These are phyloP conservation scores for Nematopogon swammerdamellus DNA, from an alignment of 2,888 invertebrate species.

Conservation along the genomic window DNA sequence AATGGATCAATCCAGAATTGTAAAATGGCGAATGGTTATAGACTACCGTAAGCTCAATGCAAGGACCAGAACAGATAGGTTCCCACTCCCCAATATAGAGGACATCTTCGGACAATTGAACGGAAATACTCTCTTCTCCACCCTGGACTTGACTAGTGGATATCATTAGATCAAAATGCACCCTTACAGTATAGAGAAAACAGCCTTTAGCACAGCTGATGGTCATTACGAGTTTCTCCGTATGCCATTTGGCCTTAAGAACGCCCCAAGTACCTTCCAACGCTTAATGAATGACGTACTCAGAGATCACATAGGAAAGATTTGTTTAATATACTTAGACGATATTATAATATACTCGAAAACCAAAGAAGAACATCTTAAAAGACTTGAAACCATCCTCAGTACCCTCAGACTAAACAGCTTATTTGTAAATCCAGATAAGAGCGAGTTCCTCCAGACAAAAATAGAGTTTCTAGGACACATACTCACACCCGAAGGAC, in stretches of 20 bases:
- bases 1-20: conserved; percentile 12
- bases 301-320: no score
- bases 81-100: conserved; percentile 12
- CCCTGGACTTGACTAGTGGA: neutral
- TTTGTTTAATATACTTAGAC: no score
- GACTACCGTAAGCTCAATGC: conserved; percentile 13
- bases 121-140: neutral
- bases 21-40: conserved; percentile 15
- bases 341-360: no score
- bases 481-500: no score
- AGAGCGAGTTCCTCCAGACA: no score
- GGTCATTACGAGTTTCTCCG: conserved; percentile 21
- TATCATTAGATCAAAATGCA: conserved; percentile 2
- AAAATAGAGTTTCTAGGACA: no score
- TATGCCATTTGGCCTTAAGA: conserved; percentile 21
- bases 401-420: no score
- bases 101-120: neutral
- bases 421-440: no score
- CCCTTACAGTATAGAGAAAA: conserved; percentile 16
- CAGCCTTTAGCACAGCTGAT: conserved; percentile 16
- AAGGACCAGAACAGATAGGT: conserved; percentile 11
- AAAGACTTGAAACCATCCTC: no score
- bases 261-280: conserved; percentile 20
- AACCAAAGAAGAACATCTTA: no score
- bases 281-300: conserved; percentile 21